Conservation (phyloP, 2,113 vertebrate genomes). For the Pelecanus crispus region DNA sequence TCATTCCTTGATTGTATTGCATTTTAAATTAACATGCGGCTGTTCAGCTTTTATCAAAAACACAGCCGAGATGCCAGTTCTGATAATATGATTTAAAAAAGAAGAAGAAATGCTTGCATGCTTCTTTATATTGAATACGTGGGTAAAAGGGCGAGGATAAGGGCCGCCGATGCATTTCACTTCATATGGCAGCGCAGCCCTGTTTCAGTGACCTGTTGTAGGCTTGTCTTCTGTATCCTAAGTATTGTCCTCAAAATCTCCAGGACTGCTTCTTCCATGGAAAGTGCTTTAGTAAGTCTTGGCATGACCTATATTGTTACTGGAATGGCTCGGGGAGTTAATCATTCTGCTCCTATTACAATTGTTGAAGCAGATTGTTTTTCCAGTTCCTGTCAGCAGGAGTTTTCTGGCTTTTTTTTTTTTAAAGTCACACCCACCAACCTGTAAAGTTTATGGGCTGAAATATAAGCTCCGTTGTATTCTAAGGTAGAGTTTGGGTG, state of each 20-base stretch:
- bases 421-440: neutral
- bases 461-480: neutral
- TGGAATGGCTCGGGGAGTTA: conserved; percentile 10
- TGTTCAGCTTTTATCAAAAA: neutral
- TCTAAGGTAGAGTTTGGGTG: neutral
- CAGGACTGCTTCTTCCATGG: neutral
- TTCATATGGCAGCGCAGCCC: neutral
- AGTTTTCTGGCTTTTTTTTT: neutral
- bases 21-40: neutral
- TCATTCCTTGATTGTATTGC: neutral
- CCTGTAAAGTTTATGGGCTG: neutral
- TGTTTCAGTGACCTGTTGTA: neutral
- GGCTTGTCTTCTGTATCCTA: neutral
- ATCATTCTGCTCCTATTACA: conserved; percentile 5
- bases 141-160: neutral
- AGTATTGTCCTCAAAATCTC: neutral
- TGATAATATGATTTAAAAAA: neutral
- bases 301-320: conserved; percentile 20
- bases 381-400: conserved; percentile 25
- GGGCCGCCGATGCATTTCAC: neutral
- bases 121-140: rapidly evolving
- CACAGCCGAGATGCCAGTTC: neutral
- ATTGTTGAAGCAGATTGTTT: conserved; percentile 46
- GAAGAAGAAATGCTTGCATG: neutral
- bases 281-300: conserved; percentile 13